These are phyloP conservation scores for Elephantulus edwardii DNA, from an alignment of 2,113 vertebrate species.

Conservation along the genomic window DNA sequence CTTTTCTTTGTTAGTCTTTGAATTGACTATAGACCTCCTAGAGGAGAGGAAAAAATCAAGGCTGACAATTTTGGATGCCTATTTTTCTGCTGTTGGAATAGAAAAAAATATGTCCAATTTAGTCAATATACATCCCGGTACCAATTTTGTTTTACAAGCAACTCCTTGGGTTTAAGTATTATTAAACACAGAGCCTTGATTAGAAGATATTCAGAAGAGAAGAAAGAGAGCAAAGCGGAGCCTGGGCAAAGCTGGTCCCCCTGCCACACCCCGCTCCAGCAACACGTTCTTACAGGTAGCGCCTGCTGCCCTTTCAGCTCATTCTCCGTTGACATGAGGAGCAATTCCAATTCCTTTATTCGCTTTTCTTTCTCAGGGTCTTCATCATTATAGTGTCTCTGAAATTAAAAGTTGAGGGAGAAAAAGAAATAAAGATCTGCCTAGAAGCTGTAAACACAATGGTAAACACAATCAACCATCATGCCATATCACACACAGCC, in stretches of 20 bases:
- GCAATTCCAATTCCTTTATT: constrained; percentile 99
- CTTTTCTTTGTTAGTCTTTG: constrained; percentile 30
- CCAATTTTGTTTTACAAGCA: not conserved
- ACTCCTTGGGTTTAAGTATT: constrained; percentile 61
- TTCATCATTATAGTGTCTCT: constrained; percentile 99
- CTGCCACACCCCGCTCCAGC: constrained; percentile 57
- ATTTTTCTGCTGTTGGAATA: not conserved
- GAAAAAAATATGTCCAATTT: not conserved
- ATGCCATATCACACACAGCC: constrained; percentile 58
- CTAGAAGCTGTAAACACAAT: constrained; percentile 73
- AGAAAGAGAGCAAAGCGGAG: constrained; percentile 71
- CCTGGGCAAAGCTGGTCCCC: constrained; percentile 80
- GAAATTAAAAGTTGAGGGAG: constrained; percentile 82
- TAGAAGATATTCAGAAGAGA: constrained; percentile 71
- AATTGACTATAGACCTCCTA: not conserved
- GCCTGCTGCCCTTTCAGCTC: constrained; percentile 95
- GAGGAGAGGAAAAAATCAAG: not conserved
- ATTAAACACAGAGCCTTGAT: constrained; percentile 74
- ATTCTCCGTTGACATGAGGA: constrained; percentile 99
- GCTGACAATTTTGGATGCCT: not conserved
- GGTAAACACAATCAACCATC: constrained; percentile 62
- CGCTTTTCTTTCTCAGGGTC: constrained; percentile 99
- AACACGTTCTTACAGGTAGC: constrained; percentile 90
- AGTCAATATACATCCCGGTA: not conserved
- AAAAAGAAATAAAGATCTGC: constrained; percentile 79